Evolutionary conservation across 2,113 vertebrate species (phyloP), one percentile per base, ranked within the genome.

Genomic region (Callionymus lyra): DNA sequence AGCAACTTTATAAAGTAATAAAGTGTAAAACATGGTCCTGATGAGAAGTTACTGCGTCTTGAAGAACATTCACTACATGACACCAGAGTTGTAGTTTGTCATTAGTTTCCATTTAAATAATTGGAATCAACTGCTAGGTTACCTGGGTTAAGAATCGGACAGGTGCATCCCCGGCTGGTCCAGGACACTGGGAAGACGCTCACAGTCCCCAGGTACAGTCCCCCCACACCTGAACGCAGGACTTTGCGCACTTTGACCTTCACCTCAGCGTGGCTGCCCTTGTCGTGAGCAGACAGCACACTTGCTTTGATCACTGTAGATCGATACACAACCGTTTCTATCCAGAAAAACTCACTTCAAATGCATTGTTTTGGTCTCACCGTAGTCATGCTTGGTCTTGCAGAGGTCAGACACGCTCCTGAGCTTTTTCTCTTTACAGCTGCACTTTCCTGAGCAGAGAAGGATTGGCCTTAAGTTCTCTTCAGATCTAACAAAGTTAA

Each of bases 91-190:
- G n/a, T n/a, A n/a, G n/a, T n/a, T n/a, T n/a, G n/a, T n/a, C n/a
- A n/a, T n/a, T n/a, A n/a, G n/a, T n/a, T n/a, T n/a, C 21, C 21
- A 27, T 27, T 27, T 4, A 5, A 27, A 5, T 8, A 8, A 8
- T 8, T 27, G 21, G 21, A 5, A 8, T 5, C 21, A 8, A 8
- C 21, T 27, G 21, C 21, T 4, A 27, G 21, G 12, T 18, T 47
- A 91, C 91, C 91, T 56, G 91, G 91, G 67, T 92, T 93, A 19
- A 92, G 84, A 47, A 93, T 82, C 2, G 91, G 91, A 60, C 91
- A 93, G 38, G 91, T 92, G 51, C 89, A 93, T 15, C 90, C 91
- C 0, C 86, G 87, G 55, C 86, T 87, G 53, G 90, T 93, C 91
- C 91, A 93, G 48, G 90, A 88, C 55, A 91, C 75, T 6, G 91